Conservation (phyloP, 2,113 vertebrate genomes). For the Gasterosteus aculeatus region DNA sequence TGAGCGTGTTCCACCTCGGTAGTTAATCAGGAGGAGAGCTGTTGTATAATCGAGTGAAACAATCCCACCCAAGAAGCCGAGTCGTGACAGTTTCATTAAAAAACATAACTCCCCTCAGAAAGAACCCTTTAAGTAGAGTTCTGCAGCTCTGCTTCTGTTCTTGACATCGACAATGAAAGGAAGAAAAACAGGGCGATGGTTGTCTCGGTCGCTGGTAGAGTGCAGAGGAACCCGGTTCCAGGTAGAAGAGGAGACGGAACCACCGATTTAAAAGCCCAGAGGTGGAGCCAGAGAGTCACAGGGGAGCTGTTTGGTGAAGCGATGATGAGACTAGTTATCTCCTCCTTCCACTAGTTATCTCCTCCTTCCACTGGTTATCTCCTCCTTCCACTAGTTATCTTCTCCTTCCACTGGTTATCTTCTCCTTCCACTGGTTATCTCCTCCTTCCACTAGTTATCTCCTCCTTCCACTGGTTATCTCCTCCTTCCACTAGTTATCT, state of each 20-base stretch:
- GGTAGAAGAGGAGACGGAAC: slow-evolving; percentile 9
- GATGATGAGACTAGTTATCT: too few relatives aligned
- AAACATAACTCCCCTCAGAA: slow-evolving; percentile 11
- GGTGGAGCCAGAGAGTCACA: slow-evolving; percentile 10
- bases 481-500: too few relatives aligned
- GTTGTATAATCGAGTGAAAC: background rate
- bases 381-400: too few relatives aligned
- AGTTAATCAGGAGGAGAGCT: background rate
- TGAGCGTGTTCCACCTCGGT: background rate
- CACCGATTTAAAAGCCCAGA: slow-evolving; percentile 11
- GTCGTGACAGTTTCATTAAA: slow-evolving; percentile 31
- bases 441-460: too few relatives aligned
- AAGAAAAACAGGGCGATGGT: slow-evolving; percentile 34
- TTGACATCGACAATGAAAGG: slow-evolving; percentile 1
- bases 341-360: too few relatives aligned
- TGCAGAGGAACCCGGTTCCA: slow-evolving; percentile 29
- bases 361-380: too few relatives aligned
- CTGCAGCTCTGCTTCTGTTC: background rate
- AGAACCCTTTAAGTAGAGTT: background rate
- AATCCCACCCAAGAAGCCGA: background rate
- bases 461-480: too few relatives aligned
- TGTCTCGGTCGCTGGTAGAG: slow-evolving; percentile 21
- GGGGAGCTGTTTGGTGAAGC: background rate
- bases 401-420: too few relatives aligned
- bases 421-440: too few relatives aligned